A percentile compares a stretch with the other conserved stretches of the same genome.
These are phyloP conservation scores for Oreochromis niloticus DNA, from an alignment of 2,113 vertebrate genomes.

Conservation along the genomic window DNA sequence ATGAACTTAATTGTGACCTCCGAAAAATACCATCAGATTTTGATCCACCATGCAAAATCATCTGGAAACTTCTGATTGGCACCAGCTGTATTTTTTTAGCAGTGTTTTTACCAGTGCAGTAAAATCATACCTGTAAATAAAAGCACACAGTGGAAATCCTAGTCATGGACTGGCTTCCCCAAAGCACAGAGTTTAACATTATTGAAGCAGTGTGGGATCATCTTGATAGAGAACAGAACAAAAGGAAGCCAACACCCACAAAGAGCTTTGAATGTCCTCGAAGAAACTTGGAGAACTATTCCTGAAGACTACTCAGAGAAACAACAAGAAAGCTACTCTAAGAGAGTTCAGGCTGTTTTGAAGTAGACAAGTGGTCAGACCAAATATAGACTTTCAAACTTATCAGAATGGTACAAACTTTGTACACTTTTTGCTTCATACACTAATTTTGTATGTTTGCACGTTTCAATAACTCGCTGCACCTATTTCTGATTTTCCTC, in stretches of 20 bases:
- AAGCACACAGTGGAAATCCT: not conserved
- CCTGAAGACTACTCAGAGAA: not conserved
- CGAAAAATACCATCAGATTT: not conserved
- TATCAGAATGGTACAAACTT: not conserved
- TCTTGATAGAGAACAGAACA: not conserved
- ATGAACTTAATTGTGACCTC: not conserved
- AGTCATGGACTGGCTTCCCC: not conserved
- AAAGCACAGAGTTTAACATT: not conserved
- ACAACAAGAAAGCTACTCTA: not conserved
- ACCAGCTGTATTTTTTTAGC: not conserved
- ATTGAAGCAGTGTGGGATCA: not conserved
- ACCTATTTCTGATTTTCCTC: not conserved
- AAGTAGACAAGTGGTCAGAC: not conserved
- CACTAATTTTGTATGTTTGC: not conserved
- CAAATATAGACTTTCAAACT: not conserved
- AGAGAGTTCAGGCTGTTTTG: not conserved
- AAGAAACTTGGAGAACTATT: not conserved
- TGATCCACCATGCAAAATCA: not conserved
- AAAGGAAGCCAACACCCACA: not conserved
- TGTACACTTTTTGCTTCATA: not conserved
- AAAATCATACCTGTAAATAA: not conserved
- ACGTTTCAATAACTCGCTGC: not conserved
- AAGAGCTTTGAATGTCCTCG: not conserved
- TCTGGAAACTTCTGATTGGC: not conserved
- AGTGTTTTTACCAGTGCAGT: not conserved